Conservation (phyloP, 2,797 vertebrate species). For the Lerista edwardsae region DNA sequence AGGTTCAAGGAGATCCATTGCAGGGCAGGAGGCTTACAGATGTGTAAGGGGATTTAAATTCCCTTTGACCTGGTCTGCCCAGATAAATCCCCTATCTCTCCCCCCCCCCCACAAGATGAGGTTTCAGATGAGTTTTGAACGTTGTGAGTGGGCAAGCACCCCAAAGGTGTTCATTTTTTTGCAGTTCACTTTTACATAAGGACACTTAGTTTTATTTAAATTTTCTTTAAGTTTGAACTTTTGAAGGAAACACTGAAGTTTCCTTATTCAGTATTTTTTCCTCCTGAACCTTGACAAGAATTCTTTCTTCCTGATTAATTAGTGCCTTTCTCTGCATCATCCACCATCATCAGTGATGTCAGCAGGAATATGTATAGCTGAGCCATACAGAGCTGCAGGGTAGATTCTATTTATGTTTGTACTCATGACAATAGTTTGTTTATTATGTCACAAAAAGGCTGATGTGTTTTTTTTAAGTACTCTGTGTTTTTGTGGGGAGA, state of each 20-base stretch:
- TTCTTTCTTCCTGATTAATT: slow-evolving; percentile 5
- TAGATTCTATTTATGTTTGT: slow-evolving; percentile 26
- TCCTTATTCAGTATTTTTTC: slow-evolving; percentile 12
- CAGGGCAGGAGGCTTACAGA: too few species aligned
- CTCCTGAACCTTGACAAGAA: neutral
- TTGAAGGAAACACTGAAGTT: slow-evolving; percentile 8
- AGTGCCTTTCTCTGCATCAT: slow-evolving; percentile 12
- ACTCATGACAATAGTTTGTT: slow-evolving; percentile 7
- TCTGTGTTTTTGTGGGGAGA: neutral
- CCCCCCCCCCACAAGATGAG: too few species aligned
- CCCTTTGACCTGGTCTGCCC: too few species aligned
- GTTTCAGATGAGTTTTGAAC: too few species aligned
- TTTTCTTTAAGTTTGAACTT: slow-evolving; percentile 10
- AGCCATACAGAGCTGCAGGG: neutral
- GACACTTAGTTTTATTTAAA: neutral
- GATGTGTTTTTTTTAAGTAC: slow-evolving; percentile 3
- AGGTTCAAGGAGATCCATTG: too few species aligned
- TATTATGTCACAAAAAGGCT: neutral
- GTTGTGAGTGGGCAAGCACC: too few species aligned
- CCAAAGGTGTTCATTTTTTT: neutral
- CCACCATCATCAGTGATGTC: neutral
- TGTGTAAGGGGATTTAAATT: too few species aligned
- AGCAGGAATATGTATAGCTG: neutral
- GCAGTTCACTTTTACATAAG: neutral
- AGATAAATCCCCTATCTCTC: too few species aligned